Evolutionary conservation across 1,140 invertebrate species (phyloP), one percentile per base, ranked within the genome.

Genomic region (Oscheius sp.): DNA sequence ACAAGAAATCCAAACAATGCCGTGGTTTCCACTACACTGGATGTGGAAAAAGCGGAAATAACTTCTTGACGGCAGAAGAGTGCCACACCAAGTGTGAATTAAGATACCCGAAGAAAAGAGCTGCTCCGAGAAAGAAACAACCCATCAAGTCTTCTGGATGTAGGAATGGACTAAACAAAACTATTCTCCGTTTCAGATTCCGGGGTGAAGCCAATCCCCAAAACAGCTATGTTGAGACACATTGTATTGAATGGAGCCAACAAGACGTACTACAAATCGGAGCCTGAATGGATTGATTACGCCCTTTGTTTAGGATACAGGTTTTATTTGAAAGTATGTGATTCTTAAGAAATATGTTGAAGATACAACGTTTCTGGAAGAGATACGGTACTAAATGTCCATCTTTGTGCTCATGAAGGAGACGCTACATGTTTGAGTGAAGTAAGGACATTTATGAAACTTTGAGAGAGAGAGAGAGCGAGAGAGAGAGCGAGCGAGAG

Each of bases 1-100:
- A 82, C 55, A 49, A 69, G 15, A 78, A 74, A 45, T 72, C 78
- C 13, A 66, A 65, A 7, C 73, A 74, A 35, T 81, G 80, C 74
- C 80, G 74, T 72, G 80, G 80, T 23, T 81, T 82, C 58, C 80
- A 81, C 66, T 81, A 81, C 65, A 81, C 80, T 1, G 80, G 80
- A 23, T 81, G 80, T 72, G 80, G 80, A 23, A 66, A 78, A 68
- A 80, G 78, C 32, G 34, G 71, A 35, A 81, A 81, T 52, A 81
- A 81, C 28, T 81, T 82, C 58, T 31, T 76, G 4, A 64, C 69
- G 2, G 45, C 69, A 26, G 61, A 78, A 35, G 78, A 79, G 26
- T 79, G 78, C 65, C 67, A 79, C 35, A 34, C 26, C 36, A 74
- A 70, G 68, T 67, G 69, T 31, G 63, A 66, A 32, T 38, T 45